These are phyloP conservation scores for Cygnus olor DNA, from an alignment of 2,797 vertebrate species.

Conservation along the genomic window DNA sequence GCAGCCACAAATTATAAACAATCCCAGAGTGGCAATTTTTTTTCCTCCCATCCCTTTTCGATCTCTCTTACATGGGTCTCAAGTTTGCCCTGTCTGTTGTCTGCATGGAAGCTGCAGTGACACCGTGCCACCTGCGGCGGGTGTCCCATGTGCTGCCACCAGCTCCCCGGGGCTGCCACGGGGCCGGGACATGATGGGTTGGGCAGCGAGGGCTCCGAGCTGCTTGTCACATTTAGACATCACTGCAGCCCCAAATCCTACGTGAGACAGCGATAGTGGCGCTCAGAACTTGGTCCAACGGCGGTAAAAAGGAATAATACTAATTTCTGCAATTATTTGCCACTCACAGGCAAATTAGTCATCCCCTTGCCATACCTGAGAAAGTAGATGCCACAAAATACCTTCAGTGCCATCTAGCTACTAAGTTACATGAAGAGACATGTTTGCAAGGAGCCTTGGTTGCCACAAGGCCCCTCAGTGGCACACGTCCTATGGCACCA, in stretches of 20 bases:
- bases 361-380: conserved; percentile 57
- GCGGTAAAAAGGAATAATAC: not conserved
- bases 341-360: conserved; percentile 27
- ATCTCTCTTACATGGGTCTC: not conserved
- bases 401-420: conserved; percentile 72
- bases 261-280: not conserved
- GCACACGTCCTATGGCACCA: not conserved
- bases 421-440: conserved; percentile 3
- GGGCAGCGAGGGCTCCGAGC: not conserved
- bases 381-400: conserved; percentile 65
- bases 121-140: not conserved
- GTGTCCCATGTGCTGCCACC: not conserved
- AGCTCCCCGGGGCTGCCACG: not conserved
- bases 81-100: not conserved
- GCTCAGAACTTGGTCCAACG: not conserved
- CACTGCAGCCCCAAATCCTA: not conserved
- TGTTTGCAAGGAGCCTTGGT: not conserved
- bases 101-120: not conserved
- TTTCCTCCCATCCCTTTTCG: not conserved
- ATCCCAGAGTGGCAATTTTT: not conserved
- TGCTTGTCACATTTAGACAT: not conserved
- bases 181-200: not conserved
- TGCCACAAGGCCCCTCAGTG: not conserved
- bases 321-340: conserved; percentile 55
- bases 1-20: conserved; percentile 29